These are phyloP conservation scores for Arge pagana DNA, from an alignment of 2,888 invertebrate genomes.

Conservation along the genomic window DNA sequence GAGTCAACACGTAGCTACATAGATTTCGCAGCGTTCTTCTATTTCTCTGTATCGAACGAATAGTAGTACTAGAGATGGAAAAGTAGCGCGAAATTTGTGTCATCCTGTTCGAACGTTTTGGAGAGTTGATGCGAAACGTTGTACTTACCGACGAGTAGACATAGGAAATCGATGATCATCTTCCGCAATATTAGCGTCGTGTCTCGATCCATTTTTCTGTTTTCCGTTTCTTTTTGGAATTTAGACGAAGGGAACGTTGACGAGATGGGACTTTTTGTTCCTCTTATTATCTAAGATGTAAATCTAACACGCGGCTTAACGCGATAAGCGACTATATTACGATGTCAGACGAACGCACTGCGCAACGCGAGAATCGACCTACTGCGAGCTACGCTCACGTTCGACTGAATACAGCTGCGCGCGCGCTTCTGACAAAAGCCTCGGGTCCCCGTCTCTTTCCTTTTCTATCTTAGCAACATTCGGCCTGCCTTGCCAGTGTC, in stretches of 20 bases:
- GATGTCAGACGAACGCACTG: not conserved
- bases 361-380: not conserved
- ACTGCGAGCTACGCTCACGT: slow-evolving; percentile 12
- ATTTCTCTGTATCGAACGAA: no score
- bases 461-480: no score
- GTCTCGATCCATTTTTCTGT: slow-evolving; percentile 60
- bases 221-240: not conserved
- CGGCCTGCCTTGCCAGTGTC: no score
- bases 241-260: not conserved
- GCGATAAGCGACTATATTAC: not conserved
- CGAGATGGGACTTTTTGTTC: not conserved
- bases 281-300: not conserved
- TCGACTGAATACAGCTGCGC: slow-evolving; percentile 20
- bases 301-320: not conserved
- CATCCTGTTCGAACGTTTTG: no score
- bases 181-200: slow-evolving; percentile 66
- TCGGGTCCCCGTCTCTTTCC: not conserved
- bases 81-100: no score
- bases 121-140: no score
- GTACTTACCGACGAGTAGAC: slow-evolving; percentile 72
- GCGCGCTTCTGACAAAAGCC: slow-evolving; percentile 17
- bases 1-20: no score
- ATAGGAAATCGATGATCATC: slow-evolving; percentile 69
- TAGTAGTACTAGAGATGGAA: no score
- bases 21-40: no score